Evolutionary conservation across 2,797 vertebrate species (phyloP).

Genomic region (Tauraco hartlaubi): DNA sequence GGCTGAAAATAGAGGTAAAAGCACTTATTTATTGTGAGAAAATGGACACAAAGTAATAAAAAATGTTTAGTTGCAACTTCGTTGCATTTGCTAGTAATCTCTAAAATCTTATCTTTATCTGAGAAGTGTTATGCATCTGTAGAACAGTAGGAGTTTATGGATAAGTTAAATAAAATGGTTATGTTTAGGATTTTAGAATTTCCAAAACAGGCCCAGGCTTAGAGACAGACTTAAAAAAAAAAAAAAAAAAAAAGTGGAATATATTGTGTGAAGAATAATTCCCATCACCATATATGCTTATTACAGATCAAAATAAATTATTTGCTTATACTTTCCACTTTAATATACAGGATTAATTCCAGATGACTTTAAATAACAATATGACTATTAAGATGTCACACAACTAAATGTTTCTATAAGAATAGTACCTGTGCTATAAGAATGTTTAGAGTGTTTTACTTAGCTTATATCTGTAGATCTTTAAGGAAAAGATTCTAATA

Average conservation of each 20-base stretch:
- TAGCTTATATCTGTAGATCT: neutral
- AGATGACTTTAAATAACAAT: neutral
- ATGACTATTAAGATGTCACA: neutral
- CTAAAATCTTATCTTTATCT: neutral
- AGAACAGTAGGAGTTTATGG: neutral
- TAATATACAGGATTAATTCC: conserved; percentile 1
- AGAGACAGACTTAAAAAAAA: neutral
- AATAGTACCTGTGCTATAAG: neutral
- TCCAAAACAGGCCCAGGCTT: neutral
- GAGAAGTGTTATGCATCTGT: neutral
- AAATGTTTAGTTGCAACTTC: neutral
- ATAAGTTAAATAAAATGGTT: neutral
- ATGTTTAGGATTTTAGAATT: neutral
- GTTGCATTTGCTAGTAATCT: neutral
- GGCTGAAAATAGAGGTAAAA: neutral
- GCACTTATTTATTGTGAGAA: neutral
- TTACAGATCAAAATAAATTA: neutral
- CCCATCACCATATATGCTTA: neutral
- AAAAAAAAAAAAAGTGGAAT: neutral
- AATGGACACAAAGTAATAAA: neutral
- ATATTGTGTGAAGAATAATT: neutral
- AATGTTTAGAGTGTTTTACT: neutral
- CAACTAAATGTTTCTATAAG: neutral
- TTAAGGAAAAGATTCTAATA: neutral
- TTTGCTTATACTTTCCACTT: neutral